A percentile compares a stretch with the other conserved stretches of the same genome.
Conservation (phyloP, 2,113 vertebrate species). For the Cyprinodon tularosa region DNA sequence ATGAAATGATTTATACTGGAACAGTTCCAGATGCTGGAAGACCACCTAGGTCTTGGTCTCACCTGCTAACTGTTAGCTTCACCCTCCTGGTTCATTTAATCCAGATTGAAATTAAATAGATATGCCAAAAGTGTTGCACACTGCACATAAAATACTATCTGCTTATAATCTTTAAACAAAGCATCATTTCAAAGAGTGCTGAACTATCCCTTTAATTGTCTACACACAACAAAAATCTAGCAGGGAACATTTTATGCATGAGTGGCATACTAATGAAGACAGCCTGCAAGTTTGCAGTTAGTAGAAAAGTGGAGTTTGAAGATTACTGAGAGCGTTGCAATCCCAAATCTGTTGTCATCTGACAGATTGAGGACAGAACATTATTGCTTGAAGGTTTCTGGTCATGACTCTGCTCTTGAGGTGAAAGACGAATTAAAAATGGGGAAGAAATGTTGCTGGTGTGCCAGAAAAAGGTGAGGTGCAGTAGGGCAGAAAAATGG, state of each 20-base stretch:
- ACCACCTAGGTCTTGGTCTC: too few relatives aligned
- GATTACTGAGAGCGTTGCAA: slow-evolving; percentile 38
- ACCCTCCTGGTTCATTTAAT: neutral
- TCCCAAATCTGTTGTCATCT: slow-evolving; percentile 24
- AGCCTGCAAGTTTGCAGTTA: slow-evolving; percentile 13
- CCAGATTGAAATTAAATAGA: neutral
- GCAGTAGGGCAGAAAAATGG: slow-evolving; percentile 46
- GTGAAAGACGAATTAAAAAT: slow-evolving; percentile 43
- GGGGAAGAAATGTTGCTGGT: slow-evolving; percentile 9
- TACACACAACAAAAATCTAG: slow-evolving; percentile 5
- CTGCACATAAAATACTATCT: neutral
- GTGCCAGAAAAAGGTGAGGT: slow-evolving; percentile 40
- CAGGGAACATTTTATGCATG: slow-evolving; percentile 21
- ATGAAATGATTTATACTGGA: neutral
- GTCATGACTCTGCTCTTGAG: slow-evolving; percentile 28
- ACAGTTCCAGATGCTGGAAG: neutral
- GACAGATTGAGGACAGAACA: slow-evolving; percentile 44
- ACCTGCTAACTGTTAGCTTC: neutral
- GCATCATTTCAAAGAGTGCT: neutral
- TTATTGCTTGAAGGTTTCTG: slow-evolving; percentile 6
- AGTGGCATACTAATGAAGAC: slow-evolving; percentile 26
- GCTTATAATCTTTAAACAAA: neutral
- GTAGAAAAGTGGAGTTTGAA: slow-evolving; percentile 9
- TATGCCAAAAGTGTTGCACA: too few relatives aligned
- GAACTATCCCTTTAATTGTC: neutral